Evolutionary conservation across 2,113 vertebrate genomes (phyloP), one percentile per base, ranked within the genome.

Genomic region (Cyrtonyx montezumae): DNA sequence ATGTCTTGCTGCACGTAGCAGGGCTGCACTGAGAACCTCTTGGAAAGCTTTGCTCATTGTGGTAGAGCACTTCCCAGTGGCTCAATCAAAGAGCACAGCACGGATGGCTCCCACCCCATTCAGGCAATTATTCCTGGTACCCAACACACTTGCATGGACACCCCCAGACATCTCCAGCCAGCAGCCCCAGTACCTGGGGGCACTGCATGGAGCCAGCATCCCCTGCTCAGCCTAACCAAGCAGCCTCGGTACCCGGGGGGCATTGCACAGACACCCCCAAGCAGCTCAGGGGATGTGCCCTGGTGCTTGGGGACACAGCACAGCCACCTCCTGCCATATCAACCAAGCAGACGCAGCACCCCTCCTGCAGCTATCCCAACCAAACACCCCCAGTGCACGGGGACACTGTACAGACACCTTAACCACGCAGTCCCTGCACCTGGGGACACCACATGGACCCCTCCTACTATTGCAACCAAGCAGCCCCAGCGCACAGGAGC

Each of bases 151-250:
- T 40, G 16, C 10, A 62, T 8, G 61, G 32, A 58, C 19, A n/a
- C 55, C 18, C 32, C n/a, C 2, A 4, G 36, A 18, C 55, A 65
- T 34, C 56, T 48, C 43, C 7, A 8, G 15, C 20, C 11, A 16
- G 5, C 10, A 43, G 3, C 15, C 19, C n/a, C 1, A 5, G 3
- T 0, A 11, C 0, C 28, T 2, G 8, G 6, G 40, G 53, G 12
- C 4, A 15, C 8, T 55, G 46, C 45, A 67, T 20, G 11, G 23
- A 19, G 5, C 34, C 46, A 26, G 45, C 0, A 32, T 9, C 16
- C 30, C 30, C 18, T 53, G 51, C 55, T n/a, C 55, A 19, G 17
- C 20, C 28, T 25, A 62, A 37, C 7, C 1, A 5, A 34, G 17
- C 22, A 68, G 0, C 13, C 22, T 8, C 8, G 13, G 40, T 26